These are phyloP conservation scores for Sturnira hondurensis DNA, from an alignment of 2,113 vertebrate species.

Conservation along the genomic window DNA sequence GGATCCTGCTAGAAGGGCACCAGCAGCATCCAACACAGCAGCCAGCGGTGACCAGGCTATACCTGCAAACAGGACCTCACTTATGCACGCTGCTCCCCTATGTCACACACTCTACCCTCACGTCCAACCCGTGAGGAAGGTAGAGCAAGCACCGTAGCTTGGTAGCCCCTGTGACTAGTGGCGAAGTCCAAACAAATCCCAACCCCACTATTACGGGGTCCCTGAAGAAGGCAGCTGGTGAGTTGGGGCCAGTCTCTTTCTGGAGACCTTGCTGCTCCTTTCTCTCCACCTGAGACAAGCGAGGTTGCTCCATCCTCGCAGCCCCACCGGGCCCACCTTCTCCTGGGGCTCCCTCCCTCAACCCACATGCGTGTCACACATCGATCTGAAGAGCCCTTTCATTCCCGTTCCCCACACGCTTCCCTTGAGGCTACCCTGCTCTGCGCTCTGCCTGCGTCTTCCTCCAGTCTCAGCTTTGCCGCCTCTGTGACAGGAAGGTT, in stretches of 20 bases:
- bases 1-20: background rate
- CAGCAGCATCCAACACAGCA: background rate
- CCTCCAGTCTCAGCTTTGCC: background rate
- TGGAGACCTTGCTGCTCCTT: accelerated
- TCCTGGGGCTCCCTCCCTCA: background rate
- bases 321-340: background rate
- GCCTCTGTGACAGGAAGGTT: background rate
- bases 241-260: background rate
- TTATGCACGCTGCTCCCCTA: accelerated
- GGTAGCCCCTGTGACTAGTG: background rate
- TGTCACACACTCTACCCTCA: background rate
- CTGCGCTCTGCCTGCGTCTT: background rate
- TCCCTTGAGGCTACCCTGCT: background rate
- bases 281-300: accelerated
- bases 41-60: no score
- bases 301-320: background rate
- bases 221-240: background rate
- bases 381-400: accelerated
- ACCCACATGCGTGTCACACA: accelerated
- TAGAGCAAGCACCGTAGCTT: background rate
- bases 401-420: no score
- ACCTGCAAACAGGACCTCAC: accelerated
- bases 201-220: accelerated
- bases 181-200: background rate
- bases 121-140: background rate